Base-by-base conservation (phyloP, 2,797 vertebrate genomes). In the Paratrypauchen microcephalus region DNA sequence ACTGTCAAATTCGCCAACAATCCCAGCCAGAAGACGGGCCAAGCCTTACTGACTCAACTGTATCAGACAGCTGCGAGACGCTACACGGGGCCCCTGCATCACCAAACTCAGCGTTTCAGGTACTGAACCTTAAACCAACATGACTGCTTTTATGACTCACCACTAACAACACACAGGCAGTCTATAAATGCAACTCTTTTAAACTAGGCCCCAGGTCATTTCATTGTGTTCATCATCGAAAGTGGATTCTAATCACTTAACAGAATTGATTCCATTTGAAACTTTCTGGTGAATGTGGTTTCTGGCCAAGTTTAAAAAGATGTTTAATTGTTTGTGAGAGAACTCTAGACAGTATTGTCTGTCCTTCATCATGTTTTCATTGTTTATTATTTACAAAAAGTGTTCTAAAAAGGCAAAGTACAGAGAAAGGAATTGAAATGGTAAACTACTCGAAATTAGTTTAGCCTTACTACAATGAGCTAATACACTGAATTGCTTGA, bases 1-100 rank as follows among this genome's bases (percentile, higher is more conserved):
- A 98, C 97, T 1, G 97, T 98, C 88, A 98, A 98, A 90, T 98
- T 98, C 1, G 97, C 97, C 92, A 98, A 97, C 93, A 97, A 96
- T 89, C 97, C 97, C 3, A 98, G 97, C 75, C 97, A 98, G 94
- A 98, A 97, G 91, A 95, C 97, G 0, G 96, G 96, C 73, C 96
- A 97, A 89, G 94, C 96, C 0, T 92, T 98, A 89, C 95, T 98
- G 77, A 97, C 96, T 65, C 96, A 97, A 89, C 95, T 98, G 75
- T 98, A 97, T 89, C 97, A 98, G 93, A 94, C 96, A 0, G 94
- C 96, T 0, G 96, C 96, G 36, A 95, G 96, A 52, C 94, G 96
- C 86, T 97, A 96, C 81, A 96, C 96, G 0, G 96, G 96, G 1
- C 96, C 96, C 12, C 92, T 97, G 83, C 96, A 97, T 86, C 96